Conservation (phyloP, 1,140 invertebrate genomes). For the Aplysia californica region DNA sequence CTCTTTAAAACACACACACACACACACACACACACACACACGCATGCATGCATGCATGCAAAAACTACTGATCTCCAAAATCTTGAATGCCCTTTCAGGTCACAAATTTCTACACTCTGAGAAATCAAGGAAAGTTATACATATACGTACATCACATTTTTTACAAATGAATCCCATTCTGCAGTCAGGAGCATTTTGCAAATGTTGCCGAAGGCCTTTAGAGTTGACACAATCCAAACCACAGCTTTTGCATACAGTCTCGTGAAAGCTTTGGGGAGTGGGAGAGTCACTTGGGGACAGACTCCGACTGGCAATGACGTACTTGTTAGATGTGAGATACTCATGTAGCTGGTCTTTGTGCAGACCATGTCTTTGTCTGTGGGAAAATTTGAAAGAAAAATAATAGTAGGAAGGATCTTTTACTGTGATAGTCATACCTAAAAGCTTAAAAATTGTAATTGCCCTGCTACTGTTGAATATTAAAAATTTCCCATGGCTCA, state of each 20-base stretch:
- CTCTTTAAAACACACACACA: too few species aligned
- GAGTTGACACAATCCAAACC: neutral
- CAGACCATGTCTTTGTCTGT: conserved; percentile 11
- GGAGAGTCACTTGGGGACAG: neutral
- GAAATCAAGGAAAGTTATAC: too few species aligned
- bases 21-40: too few species aligned
- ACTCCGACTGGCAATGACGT: neutral
- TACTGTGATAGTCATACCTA: neutral
- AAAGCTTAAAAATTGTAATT: neutral
- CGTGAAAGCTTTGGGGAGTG: neutral
- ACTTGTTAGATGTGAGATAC: neutral
- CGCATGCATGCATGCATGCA: too few species aligned
- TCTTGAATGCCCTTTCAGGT: too few species aligned
- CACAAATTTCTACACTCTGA: too few species aligned
- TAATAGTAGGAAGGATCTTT: neutral
- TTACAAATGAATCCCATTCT: neutral
- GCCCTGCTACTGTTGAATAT: too few species aligned
- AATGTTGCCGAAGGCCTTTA: neutral
- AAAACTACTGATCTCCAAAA: too few species aligned
- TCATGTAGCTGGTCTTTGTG: conserved; percentile 2
- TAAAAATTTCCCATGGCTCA: neutral
- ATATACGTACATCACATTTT: neutral
- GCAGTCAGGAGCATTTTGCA: neutral
- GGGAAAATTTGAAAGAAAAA: neutral
- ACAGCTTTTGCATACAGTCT: neutral